Evolutionary conservation across 2,888 invertebrate genomes (phyloP), one percentile per base, ranked within the genome.

Genomic region (Dasypogon diadema): DNA sequence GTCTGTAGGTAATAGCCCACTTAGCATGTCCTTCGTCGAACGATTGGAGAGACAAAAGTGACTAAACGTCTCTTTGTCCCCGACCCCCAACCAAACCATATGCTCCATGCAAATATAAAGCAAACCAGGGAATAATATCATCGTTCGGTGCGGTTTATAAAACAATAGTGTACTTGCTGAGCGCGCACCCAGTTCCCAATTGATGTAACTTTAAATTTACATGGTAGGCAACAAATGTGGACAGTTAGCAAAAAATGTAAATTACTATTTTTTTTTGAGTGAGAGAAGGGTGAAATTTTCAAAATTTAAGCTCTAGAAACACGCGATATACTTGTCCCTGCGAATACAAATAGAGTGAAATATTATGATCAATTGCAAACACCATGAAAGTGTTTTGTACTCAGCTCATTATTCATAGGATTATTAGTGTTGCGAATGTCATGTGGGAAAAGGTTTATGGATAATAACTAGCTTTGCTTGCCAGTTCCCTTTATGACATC

Each of bases 1-100:
- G 65, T 46, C 65, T 65, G 48, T 65, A 24, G 65, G 65, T 65
- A 65, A 65, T 65, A 65, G 24, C 60, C 46, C 48, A 46, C 65
- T 46, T 65, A 46, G 65, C 46, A 65, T 65, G 65, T 65, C 65
- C 65, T 65, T 65, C 65, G 24, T 46, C 14, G 37, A 14, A 18
- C 22, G 5, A 24, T 24, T 22, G 42, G 63, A 65, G 6, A 46
- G 48, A 65, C 65, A 42, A 34, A 65, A 65, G 65, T 42, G n/a
- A 22, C 65, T 65, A 30, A 30, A 12, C n/a, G 10, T 12, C 42
- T 42, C 42, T n/a, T 42, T 22, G 3, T 8, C 2, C 55, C 55
- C 30, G 1, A 6, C 14, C 30, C n/a, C 55, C 12, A 8, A 1
- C 22, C 21, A n/a, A n/a, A n/a, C 1, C 30, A 6, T 18, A 5